Evolutionary conservation across 2,888 invertebrate species (phyloP).

Genomic region (Unio pictorum): DNA sequence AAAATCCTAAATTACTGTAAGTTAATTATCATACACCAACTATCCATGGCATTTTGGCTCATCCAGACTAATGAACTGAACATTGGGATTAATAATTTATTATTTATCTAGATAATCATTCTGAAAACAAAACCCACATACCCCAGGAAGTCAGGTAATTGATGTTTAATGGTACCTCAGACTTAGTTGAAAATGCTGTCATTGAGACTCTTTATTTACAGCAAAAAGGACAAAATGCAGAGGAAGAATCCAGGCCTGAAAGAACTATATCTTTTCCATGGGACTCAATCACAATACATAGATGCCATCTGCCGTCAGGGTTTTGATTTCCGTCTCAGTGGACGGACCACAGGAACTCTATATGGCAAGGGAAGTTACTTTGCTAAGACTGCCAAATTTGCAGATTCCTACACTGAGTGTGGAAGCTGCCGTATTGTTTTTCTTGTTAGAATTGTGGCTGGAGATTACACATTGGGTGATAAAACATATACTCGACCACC

Average conservation of each 20-base stretch:
- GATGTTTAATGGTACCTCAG: not conserved
- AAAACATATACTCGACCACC: slow-evolving; percentile 55
- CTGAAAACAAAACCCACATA: too few relatives aligned
- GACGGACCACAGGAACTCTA: slow-evolving; percentile 40
- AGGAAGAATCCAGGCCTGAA: slow-evolving; percentile 22
- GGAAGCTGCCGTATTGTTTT: slow-evolving; percentile 39
- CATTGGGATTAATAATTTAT: too few relatives aligned
- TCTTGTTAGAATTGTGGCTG: slow-evolving; percentile 56
- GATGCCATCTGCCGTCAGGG: slow-evolving; percentile 56
- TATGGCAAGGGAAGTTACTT: slow-evolving; percentile 63
- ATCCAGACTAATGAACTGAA: too few relatives aligned
- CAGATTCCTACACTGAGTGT: slow-evolving; percentile 35
- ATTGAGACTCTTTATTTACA: slow-evolving; percentile 15
- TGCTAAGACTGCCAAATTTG: slow-evolving; percentile 44
- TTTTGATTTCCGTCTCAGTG: slow-evolving; percentile 60
- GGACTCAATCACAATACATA: slow-evolving; percentile 39
- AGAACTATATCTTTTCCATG: slow-evolving; percentile 53
- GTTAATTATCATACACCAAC: too few relatives aligned
- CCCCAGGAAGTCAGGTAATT: not conserved
- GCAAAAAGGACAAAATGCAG: slow-evolving; percentile 46
- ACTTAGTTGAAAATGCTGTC: not conserved
- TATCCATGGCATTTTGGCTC: too few relatives aligned
- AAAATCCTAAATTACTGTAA: too few relatives aligned
- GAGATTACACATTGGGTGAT: slow-evolving; percentile 47
- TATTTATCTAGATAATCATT: too few relatives aligned